A percentile compares a stretch with the other conserved stretches of the same genome.
Evolutionary conservation across 37 sponge, comb jelly and placozoan genomes (phyloP).

Genomic region (Cliona cf. orientalis): DNA sequence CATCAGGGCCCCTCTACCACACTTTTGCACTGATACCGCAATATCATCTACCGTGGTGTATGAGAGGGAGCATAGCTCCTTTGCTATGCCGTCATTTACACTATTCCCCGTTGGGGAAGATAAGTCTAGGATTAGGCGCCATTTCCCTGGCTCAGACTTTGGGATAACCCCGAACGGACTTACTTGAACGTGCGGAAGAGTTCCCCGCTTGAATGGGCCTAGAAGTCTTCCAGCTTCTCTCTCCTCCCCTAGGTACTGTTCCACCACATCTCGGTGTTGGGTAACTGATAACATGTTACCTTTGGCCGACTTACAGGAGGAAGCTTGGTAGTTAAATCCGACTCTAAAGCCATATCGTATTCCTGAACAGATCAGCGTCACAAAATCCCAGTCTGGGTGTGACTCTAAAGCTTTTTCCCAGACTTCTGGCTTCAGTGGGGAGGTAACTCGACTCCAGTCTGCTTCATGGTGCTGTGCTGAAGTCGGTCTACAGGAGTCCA

Average conservation of each 20-base stretch:
- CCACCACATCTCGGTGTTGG: background rate
- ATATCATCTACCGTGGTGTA: background rate
- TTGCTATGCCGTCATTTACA: background rate
- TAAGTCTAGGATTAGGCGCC: background rate
- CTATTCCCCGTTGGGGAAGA: background rate
- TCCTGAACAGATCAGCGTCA: background rate
- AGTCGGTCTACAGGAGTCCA: no score
- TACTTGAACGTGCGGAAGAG: background rate
- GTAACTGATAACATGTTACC: background rate
- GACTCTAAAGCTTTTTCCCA: background rate
- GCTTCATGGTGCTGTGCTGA: no score
- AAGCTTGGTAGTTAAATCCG: background rate
- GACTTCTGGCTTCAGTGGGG: background rate
- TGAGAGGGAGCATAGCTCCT: background rate
- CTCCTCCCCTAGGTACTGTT: background rate
- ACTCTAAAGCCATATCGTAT: background rate
- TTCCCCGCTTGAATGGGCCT: background rate
- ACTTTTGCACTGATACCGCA: background rate
- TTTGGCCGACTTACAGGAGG: background rate
- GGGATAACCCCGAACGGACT: background rate
- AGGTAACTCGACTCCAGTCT: no score
- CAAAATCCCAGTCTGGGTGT: background rate
- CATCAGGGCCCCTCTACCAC: background rate
- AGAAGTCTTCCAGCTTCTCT: background rate
- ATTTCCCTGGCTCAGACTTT: background rate